phyloP scores from a whole-genome alignment of 2,888 invertebrate genomes.

The Amphipoea oculea region DNA sequence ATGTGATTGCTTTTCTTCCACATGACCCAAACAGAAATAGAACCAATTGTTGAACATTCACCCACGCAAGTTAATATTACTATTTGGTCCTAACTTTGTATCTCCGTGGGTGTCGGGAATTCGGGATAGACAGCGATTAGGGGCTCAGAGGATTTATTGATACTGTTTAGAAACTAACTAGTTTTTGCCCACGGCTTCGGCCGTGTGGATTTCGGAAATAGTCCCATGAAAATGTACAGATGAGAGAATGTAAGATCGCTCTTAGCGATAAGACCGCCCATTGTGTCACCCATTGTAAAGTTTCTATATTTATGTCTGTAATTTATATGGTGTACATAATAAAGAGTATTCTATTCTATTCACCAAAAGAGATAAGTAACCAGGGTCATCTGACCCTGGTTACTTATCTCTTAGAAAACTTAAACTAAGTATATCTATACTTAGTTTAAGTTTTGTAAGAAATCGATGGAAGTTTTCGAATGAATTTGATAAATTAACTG shows the following conservation, averaged over 20 bases:
- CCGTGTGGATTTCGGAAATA: not conserved
- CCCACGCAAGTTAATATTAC: slow-evolving; percentile 21
- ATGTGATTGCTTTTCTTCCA: slow-evolving; percentile 6
- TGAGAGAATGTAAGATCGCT: too few relatives aligned
- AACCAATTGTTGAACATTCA: slow-evolving; percentile 16
- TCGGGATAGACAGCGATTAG: not conserved
- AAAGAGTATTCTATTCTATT: too few relatives aligned
- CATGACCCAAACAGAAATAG: slow-evolving; percentile 13
- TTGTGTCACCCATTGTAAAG: too few relatives aligned
- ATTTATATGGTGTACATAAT: too few relatives aligned
- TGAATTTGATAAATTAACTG: too few relatives aligned
- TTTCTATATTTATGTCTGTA: too few relatives aligned
- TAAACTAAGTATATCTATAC: not conserved
- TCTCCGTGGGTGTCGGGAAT: slow-evolving; percentile 5
- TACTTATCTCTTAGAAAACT: not conserved
- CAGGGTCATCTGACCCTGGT: too few relatives aligned
- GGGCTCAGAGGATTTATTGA: slow-evolving; percentile 18
- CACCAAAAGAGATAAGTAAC: not conserved
- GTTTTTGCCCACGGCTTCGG: not conserved
- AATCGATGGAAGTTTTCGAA: too few relatives aligned
- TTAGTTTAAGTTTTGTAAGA: not conserved
- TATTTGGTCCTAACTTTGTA: not conserved
- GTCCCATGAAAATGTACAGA: not conserved
- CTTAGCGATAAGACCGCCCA: too few relatives aligned
- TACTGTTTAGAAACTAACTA: slow-evolving; percentile 2